Conservation (phyloP, 2,888 invertebrate species). For the Seira ritae region DNA sequence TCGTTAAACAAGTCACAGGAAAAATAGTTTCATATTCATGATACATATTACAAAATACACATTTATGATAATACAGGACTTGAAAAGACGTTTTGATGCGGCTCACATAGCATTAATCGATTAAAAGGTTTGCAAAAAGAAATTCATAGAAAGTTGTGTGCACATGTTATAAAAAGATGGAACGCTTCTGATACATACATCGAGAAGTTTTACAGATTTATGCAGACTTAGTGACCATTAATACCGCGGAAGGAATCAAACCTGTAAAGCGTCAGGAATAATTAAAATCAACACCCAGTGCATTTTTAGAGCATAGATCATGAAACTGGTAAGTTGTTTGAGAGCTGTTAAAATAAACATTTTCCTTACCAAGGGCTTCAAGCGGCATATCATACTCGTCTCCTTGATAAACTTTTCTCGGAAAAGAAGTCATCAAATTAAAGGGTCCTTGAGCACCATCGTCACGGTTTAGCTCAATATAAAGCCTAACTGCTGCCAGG, state of each 20-base stretch:
- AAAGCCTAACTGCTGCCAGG: constrained; percentile 92
- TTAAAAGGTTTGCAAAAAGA: too few species aligned
- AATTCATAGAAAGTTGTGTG: too few species aligned
- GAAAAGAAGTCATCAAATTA: constrained; percentile 93
- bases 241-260: constrained; percentile 89
- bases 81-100: too few species aligned
- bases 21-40: too few species aligned
- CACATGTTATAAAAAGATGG: too few species aligned
- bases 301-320: neutral
- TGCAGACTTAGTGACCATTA: constrained; percentile 81
- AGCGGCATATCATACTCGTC: constrained; percentile 91
- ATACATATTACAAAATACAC: too few species aligned
- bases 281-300: constrained; percentile 16
- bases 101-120: too few species aligned
- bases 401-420: constrained; percentile 87
- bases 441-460: constrained; percentile 82
- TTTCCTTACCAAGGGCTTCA: constrained; percentile 84
- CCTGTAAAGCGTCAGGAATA: constrained; percentile 81
- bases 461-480: constrained; percentile 88
- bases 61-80: too few species aligned
- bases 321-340: too few species aligned
- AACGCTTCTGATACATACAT: neutral
- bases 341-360: too few species aligned
- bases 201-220: neutral
- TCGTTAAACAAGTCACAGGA: too few species aligned